Base-by-base conservation (phyloP, 2,888 invertebrate species). In the Epsilonema sp. region DNA sequence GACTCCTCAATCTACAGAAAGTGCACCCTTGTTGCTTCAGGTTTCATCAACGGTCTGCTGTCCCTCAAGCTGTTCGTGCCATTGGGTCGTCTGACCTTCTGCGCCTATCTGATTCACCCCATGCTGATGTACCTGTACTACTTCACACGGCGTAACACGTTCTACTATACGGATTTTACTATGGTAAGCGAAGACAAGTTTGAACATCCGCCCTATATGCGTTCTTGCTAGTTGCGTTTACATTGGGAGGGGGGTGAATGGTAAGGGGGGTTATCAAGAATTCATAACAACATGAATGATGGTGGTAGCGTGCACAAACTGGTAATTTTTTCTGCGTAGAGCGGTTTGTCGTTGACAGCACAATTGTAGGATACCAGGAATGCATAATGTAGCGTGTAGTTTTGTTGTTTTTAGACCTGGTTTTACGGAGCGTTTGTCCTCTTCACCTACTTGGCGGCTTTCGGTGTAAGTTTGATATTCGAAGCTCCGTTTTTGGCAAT, bases 41-140 rank as follows among this genome's bases (percentile, higher is more conserved):
- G 57, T 5, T 53, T 53, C 1, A 72, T 89, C 44, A 81, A 86
- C 70, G 74, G 11, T 13, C 31, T 31, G 8, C 16, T 31, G 16
- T 31, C 31, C 31, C 16, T 8, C 11, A 31, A 31, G 16, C 11
- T 16, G 16, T 31, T 31, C 16, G 31, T 31, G 31, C 90, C 92
- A 0, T 72, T 94, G 44, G 85, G 86, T 58, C 75, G 89, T 46
- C 75, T 92, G 52, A 86, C 90, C 2, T 94, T 87, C 70, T 84
- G 87, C 67, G 83, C 89, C 26, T 94, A 92, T 70, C 76, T 94
- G 19, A 49, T 65, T 13, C 64, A 64, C 45, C 64, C 64, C 1
- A 56, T 64, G 16, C 51, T 64, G 40, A 52, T 64, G 5, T 60
- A 62, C 39, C 52, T 56, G 25, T 64, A 58, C 51, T 64, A 63